Base-by-base conservation (phyloP, 2,888 invertebrate genomes). In the Lobophora halterata region DNA sequence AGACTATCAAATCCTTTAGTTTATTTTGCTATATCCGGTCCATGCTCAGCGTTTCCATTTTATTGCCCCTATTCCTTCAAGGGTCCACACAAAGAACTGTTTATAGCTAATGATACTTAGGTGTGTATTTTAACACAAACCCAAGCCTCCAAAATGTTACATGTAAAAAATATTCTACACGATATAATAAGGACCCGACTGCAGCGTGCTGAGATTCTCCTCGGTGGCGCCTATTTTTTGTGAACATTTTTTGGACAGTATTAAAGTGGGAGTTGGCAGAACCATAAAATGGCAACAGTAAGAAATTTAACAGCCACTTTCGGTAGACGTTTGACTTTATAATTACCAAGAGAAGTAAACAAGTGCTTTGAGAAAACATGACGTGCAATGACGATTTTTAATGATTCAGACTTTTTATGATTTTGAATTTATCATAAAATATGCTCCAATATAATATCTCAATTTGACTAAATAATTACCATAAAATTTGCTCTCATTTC, bases 81-180 rank as follows among this genome's bases (percentile, higher is more conserved):
- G 72, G 73, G 76, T 59, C 73, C 73, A 82, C 79, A 83, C 81
- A 86, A 85, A 82, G 80, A 81, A 70, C 71, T 72, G 83, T 85
- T 85, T 85, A 87, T 85, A 81, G 82, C 78, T 83, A 83, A 87
- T 85, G 79, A 82, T 85, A 74, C 72, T 82, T 79, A 86, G 86
- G 86, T 86, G 86, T 81, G 83, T 82, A 86, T 87, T 86, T 86
- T 87, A 86, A 87, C 86, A 87, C 86, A 79, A 75, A 64, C 72
- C 72, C 71, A 56, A 71, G 65, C 64, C 69, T 67, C 30, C 73
- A 71, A 73, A 79, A 85, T 74, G 72, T 68, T 65, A 60, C 59
- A 58, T 45, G 60, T 79, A 85, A 86, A 85, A 86, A 86, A 80
- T 73, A 72, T 65, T 68, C 72, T 69, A 78, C 79, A 77, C 69